Conservation (phyloP, 2,888 invertebrate genomes). For the Erynnis tages region DNA sequence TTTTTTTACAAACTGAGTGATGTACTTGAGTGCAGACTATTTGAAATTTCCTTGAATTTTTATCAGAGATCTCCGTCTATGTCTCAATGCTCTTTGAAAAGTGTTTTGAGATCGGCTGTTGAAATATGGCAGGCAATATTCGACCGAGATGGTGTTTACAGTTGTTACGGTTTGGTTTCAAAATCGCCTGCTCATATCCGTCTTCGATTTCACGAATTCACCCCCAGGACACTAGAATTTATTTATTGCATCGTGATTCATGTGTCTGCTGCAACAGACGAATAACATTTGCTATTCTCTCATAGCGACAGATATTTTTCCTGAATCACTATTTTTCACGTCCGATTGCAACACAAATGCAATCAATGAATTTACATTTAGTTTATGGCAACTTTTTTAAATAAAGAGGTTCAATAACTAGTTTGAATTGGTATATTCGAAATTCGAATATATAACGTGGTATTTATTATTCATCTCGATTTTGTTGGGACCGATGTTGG, state of each 20-base stretch:
- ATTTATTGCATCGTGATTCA: constrained; percentile 74
- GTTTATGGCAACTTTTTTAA: not conserved
- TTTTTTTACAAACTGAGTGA: constrained; percentile 71
- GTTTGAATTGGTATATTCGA: not conserved
- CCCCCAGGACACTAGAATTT: constrained; percentile 59
- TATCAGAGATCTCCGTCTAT: constrained; percentile 61
- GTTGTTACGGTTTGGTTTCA: constrained; percentile 37
- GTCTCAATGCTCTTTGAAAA: constrained; percentile 45
- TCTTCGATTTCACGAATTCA: constrained; percentile 46
- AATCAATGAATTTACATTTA: constrained; percentile 19
- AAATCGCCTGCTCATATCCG: constrained; percentile 37
- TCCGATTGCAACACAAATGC: constrained; percentile 23
- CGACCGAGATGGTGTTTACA: constrained; percentile 1
- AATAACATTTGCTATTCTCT: constrained; percentile 60
- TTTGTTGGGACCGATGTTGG: too few species aligned
- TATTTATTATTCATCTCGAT: too few species aligned
- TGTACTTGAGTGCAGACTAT: constrained; percentile 76
- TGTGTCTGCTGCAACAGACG: constrained; percentile 75
- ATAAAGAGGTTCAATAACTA: not conserved
- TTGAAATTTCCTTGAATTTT: constrained; percentile 80
- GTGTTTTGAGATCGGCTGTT: constrained; percentile 8
- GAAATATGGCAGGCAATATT: constrained; percentile 20
- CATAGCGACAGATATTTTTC: constrained; percentile 41
- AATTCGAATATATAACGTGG: too few species aligned
- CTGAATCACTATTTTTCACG: constrained; percentile 16